These are phyloP conservation scores for Dysidea cf. avara DNA, from an alignment of 37 sponge, comb jelly and placozoan genomes.

Conservation along the genomic window DNA sequence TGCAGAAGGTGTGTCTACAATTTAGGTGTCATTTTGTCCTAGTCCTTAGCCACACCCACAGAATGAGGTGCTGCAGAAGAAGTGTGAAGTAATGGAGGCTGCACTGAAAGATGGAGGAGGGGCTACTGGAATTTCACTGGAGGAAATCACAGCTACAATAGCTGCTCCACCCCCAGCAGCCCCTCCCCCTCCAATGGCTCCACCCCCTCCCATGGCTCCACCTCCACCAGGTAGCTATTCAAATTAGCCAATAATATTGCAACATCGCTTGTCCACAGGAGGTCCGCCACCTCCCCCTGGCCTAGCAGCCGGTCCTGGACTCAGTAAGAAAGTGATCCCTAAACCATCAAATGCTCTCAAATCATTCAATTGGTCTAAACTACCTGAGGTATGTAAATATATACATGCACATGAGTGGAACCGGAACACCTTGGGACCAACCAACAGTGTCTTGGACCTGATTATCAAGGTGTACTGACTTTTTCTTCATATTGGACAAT, in stretches of 20 bases:
- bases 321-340: slow-evolving; percentile 29
- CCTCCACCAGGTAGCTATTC: slow-evolving; percentile 28
- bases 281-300: slow-evolving; percentile 21
- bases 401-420: neutral
- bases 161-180: slow-evolving; percentile 43
- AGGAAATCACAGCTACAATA: slow-evolving; percentile 2
- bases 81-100: no score
- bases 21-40: neutral
- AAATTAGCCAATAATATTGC: neutral
- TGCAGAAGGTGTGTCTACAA: neutral
- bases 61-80: no score
- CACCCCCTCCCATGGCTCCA: slow-evolving; percentile 16
- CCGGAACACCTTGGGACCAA: neutral
- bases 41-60: no score
- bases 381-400: slow-evolving; percentile 42
- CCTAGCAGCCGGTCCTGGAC: neutral
- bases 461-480: no score
- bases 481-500: no score
- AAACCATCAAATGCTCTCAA: slow-evolving; percentile 71
- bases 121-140: slow-evolving; percentile 24
- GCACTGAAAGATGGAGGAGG: slow-evolving; percentile 19
- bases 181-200: slow-evolving; percentile 41
- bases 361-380: slow-evolving; percentile 82
- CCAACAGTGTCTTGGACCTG: neutral
- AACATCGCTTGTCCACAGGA: neutral